Evolutionary conservation across 1,140 invertebrate species (phyloP), one percentile per base, ranked within the genome.

Genomic region (Brachionus calyciflorus): DNA sequence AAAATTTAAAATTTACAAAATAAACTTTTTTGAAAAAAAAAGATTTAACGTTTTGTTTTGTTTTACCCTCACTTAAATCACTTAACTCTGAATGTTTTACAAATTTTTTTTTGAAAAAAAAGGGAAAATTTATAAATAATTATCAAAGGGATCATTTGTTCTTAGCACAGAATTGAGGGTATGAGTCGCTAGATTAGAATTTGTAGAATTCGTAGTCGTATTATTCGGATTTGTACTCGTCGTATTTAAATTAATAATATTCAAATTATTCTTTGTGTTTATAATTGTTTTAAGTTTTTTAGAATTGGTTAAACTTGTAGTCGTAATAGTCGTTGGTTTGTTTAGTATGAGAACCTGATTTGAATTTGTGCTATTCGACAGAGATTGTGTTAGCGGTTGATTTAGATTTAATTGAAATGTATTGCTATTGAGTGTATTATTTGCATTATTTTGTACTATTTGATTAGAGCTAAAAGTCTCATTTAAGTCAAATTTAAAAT

Each of bases 371-470:
- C 89, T 89, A n/a, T n/a, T n/a, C n/a, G 33, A 37, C 9, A 37
- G 9, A 75, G 87, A 84, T 82, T 21, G 60, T 21, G 60, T 21
- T 10, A 60, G n/a, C 7, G 21, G 21, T 33, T 6, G 28, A 57
- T 17, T 89, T 90, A 3, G 90, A 89, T 84, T 89, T 90, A 80
- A 91, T 90, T 80, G 91, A 83, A 12, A 88, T 87, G 68, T 89
- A 87, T 83, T 91, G 89, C 90, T 81, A 12, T 41, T 57, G 24
- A 40, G n/a, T 2, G 3, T 37, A 37, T 37, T 37, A 37, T 37
- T 24, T 40, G 24, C n/a, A n/a, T n/a, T 57, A n/a, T 33, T 57
- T 37, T 3, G 14, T 26, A 55, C 30, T 5, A 57, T 57, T 76
- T 46, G 28, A 40, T 57, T 37, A 30, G 55, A 30, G n/a, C n/a